A percentile compares a stretch with the other conserved stretches of the same genome.
These are phyloP conservation scores for Ovibos moschatus DNA, from an alignment of 2,113 vertebrate genomes.

Conservation along the genomic window DNA sequence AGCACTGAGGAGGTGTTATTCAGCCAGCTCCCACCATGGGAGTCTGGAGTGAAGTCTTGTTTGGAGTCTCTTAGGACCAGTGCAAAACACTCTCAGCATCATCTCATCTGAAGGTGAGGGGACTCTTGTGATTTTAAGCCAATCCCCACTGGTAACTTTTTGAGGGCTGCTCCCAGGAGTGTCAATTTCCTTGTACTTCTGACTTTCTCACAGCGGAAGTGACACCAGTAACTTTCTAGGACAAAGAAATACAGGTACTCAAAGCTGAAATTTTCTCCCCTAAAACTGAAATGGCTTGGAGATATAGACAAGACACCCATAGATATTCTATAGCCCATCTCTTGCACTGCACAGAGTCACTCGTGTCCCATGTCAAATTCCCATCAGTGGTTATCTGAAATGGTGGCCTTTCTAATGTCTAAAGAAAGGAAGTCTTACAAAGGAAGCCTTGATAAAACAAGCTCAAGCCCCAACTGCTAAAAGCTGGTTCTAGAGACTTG, in stretches of 20 bases:
- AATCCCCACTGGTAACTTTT: background rate
- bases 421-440: background rate
- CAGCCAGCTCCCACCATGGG: background rate
- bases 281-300: background rate
- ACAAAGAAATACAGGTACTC: background rate
- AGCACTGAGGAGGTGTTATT: background rate
- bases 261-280: background rate
- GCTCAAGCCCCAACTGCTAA: background rate
- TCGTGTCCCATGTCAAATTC: background rate
- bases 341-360: too few relatives aligned
- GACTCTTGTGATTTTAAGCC: background rate
- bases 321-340: too few relatives aligned
- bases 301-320: rapidly evolving
- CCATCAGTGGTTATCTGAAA: background rate
- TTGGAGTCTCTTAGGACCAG: background rate
- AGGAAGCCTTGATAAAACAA: background rate
- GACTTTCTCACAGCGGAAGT: background rate
- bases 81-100: background rate
- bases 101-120: background rate
- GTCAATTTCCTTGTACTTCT: background rate
- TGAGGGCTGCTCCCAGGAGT: rapidly evolving
- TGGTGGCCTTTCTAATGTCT: background rate
- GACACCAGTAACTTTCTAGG: background rate
- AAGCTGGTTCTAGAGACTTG: background rate
- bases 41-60: background rate